Evolutionary conservation across 2,113 vertebrate species (phyloP).

Genomic region (Serilophus lunatus): DNA sequence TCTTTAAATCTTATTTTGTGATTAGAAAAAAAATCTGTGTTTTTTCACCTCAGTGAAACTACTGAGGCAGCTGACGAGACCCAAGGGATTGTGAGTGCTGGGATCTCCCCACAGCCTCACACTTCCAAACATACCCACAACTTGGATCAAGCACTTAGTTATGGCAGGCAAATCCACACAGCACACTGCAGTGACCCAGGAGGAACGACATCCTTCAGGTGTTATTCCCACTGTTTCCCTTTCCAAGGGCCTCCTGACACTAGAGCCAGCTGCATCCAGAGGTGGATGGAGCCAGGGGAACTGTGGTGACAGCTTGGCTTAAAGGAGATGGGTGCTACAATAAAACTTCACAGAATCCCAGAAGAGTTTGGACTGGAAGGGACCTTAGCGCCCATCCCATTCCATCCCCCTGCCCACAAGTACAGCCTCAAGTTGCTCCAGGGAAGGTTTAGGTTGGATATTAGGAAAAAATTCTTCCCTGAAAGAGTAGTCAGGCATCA

Average conservation of each 20-base stretch:
- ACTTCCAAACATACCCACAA: neutral
- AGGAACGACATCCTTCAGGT: neutral
- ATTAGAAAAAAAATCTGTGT: neutral
- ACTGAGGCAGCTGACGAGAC: neutral
- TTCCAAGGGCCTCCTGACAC: neutral
- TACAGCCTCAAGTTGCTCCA: neutral
- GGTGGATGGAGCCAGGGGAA: neutral
- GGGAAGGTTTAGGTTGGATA: neutral
- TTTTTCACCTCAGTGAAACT: neutral
- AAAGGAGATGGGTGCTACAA: neutral
- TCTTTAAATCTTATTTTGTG: no score
- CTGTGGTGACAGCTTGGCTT: neutral
- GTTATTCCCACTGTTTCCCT: neutral
- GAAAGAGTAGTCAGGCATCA: fast-evolving
- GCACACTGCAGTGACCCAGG: neutral
- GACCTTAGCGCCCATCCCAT: neutral
- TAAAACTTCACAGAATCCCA: neutral
- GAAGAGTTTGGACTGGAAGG: neutral
- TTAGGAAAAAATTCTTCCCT: neutral
- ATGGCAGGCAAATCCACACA: neutral
- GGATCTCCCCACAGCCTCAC: neutral
- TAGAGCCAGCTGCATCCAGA: neutral
- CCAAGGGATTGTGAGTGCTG: neutral
- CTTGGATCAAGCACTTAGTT: neutral
- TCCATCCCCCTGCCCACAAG: neutral